These are phyloP conservation scores for Cossypha caffra DNA, from an alignment of 2,797 vertebrate genomes.

Conservation along the genomic window DNA sequence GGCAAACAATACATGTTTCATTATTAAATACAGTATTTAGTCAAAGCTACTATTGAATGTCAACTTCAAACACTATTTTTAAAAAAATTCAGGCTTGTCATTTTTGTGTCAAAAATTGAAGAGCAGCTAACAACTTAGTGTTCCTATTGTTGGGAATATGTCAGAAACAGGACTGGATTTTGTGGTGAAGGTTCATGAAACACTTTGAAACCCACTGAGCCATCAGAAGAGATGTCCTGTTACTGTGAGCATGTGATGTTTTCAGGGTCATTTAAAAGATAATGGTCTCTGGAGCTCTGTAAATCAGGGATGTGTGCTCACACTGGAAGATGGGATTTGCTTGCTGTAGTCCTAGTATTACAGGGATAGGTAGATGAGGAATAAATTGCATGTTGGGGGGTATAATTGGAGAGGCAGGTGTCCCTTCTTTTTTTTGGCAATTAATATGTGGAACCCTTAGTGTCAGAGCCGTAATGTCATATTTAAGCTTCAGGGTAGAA, in stretches of 20 bases:
- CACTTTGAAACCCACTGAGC: background rate
- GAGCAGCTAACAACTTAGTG: accelerated
- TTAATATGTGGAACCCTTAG: background rate
- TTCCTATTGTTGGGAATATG: background rate
- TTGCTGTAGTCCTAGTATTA: background rate
- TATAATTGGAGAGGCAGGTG: background rate
- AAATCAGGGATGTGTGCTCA: background rate
- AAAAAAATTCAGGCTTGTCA: background rate
- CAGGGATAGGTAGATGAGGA: background rate
- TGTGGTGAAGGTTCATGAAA: background rate
- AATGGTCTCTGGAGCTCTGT: background rate
- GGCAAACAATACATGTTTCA: background rate
- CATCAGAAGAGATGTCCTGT: background rate
- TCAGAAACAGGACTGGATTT: background rate
- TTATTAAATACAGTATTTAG: background rate
- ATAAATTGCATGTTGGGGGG: background rate
- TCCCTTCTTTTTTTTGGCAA: background rate
- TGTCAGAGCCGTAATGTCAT: background rate
- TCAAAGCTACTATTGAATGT: background rate
- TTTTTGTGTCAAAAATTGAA: background rate
- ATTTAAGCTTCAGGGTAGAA: background rate
- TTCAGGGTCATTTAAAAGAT: background rate
- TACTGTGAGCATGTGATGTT: background rate
- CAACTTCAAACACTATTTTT: background rate
- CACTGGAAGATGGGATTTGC: background rate